phyloP scores from a whole-genome alignment of 2,113 vertebrate species.

The Dolichotis patagonum region DNA sequence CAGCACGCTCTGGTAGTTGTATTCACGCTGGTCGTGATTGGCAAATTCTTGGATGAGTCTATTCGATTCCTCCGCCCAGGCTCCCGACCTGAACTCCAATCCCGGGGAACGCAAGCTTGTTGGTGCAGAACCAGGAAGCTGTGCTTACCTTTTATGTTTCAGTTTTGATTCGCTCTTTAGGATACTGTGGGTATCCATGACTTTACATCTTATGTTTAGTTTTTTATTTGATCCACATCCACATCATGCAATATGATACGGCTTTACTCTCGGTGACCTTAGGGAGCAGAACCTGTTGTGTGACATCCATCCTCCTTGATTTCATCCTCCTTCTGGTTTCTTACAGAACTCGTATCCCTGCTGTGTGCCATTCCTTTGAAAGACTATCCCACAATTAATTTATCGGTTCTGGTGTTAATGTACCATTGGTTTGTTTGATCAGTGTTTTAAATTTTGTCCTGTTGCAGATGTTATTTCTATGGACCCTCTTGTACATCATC shows the following conservation, averaged over 20 bases:
- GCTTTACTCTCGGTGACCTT: neutral
- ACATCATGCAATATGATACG: neutral
- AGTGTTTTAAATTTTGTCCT: neutral
- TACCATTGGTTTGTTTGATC: neutral
- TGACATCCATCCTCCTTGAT: neutral
- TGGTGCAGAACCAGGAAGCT: too few species aligned
- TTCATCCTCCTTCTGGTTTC: neutral
- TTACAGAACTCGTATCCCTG: neutral
- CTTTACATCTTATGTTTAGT: neutral
- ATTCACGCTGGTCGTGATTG: too few species aligned
- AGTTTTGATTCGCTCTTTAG: neutral
- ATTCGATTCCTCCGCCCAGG: too few species aligned
- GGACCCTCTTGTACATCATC: fast-evolving
- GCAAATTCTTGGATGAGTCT: too few species aligned
- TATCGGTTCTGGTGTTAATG: fast-evolving
- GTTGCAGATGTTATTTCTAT: neutral
- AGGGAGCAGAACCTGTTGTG: neutral
- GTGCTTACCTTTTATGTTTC: neutral
- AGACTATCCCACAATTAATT: neutral
- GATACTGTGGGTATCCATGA: neutral
- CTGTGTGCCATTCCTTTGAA: neutral
- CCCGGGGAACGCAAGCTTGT: too few species aligned
- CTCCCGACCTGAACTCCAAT: too few species aligned
- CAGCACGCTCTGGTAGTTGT: too few species aligned
- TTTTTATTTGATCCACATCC: neutral